These are phyloP conservation scores for Stichodactyla mertensii DNA, from an alignment of 64 coral and sea anemone species.

Conservation along the genomic window DNA sequence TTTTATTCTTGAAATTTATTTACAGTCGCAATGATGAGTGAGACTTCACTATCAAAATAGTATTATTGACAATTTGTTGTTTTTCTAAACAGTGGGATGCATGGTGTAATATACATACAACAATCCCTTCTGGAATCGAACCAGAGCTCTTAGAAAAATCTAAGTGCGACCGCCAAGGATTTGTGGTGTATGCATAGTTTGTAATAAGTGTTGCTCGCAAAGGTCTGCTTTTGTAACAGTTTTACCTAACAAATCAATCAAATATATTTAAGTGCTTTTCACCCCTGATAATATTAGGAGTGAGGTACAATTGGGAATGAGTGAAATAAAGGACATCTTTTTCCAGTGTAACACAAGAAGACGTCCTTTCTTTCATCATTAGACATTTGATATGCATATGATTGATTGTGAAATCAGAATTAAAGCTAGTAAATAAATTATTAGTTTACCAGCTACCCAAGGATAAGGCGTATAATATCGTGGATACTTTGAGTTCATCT, in stretches of 20 bases:
- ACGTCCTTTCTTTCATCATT: no score
- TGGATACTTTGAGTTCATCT: no score
- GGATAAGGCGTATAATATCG: no score
- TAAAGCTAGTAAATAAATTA: no score
- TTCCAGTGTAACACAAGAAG: no score
- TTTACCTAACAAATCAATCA: not conserved
- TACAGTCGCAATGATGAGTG: no score
- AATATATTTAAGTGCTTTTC: not conserved
- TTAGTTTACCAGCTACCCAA: no score
- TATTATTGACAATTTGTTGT: not conserved
- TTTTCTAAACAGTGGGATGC: not conserved
- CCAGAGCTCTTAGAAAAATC: constrained; percentile 3
- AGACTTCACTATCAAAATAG: not conserved
- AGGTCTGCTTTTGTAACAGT: not conserved
- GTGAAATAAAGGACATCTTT: no score
- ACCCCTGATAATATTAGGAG: not conserved
- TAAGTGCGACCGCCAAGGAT: not conserved
- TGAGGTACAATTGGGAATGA: no score
- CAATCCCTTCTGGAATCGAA: not conserved
- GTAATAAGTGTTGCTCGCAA: not conserved
- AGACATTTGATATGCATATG: no score
- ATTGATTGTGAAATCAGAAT: no score
- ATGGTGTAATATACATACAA: not conserved
- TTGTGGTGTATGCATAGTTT: not conserved
- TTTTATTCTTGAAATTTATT: no score